These are phyloP conservation scores for Acromyrmex echinatior DNA, from an alignment of 1,140 invertebrate species.

Conservation along the genomic window DNA sequence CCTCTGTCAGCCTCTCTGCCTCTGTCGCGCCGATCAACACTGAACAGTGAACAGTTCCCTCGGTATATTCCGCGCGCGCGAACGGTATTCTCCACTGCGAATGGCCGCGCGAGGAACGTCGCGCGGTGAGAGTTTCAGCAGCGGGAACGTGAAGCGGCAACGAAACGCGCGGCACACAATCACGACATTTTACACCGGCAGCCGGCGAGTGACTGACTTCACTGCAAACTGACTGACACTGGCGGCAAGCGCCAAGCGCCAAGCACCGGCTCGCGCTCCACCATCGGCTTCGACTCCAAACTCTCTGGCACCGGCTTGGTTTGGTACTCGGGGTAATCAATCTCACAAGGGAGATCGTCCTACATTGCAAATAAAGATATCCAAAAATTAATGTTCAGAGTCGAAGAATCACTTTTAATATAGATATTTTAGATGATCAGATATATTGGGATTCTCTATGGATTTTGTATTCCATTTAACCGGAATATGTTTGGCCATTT, in stretches of 20 bases:
- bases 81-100: neutral
- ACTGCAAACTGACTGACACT: neutral
- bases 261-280: neutral
- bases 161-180: neutral
- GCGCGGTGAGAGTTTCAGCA: neutral
- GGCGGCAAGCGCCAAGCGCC: neutral
- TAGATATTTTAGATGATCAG: too few species aligned
- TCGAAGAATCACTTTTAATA: too few species aligned
- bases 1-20: too few species aligned
- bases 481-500: too few species aligned
- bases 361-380: too few species aligned
- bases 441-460: too few species aligned
- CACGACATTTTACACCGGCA: slow-evolving; percentile 72
- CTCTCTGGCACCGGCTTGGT: neutral
- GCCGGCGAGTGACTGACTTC: slow-evolving; percentile 82
- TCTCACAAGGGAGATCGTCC: too few species aligned
- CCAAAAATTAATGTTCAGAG: too few species aligned
- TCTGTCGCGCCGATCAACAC: too few species aligned
- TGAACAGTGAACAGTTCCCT: too few species aligned
- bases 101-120: neutral
- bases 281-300: neutral
- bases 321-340: neutral
- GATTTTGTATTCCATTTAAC: too few species aligned
- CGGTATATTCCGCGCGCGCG: neutral
- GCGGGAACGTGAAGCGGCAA: slow-evolving; percentile 1